phyloP scores from a whole-genome alignment of 2,113 vertebrate species.

The Saccopteryx bilineata region DNA sequence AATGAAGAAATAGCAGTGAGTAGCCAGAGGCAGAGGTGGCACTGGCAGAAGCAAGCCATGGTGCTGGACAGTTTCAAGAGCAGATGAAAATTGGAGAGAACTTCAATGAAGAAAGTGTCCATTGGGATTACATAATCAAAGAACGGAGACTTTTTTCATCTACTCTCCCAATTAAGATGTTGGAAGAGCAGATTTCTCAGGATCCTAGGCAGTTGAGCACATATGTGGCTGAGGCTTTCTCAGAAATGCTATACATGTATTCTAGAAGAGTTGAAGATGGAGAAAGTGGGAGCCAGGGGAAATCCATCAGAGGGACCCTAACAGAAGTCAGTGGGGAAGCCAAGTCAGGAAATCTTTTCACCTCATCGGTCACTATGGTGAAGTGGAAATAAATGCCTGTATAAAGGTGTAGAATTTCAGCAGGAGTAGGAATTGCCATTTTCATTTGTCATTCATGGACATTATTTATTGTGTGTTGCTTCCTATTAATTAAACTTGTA shows the following conservation, averaged over 20 bases:
- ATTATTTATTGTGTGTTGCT: conserved; percentile 50
- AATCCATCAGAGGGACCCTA: background rate
- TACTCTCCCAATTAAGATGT: background rate
- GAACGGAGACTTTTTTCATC: background rate
- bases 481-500: conserved; percentile 66
- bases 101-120: background rate
- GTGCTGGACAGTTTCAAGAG: background rate
- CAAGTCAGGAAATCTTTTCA: conserved; percentile 38
- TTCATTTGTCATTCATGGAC: conserved; percentile 15
- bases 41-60: background rate
- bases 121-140: background rate
- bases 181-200: background rate
- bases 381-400: background rate
- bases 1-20: background rate
- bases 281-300: background rate
- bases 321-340: background rate
- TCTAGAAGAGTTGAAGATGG: background rate
- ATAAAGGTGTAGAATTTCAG: conserved; percentile 29
- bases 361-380: background rate
- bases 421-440: conserved; percentile 9
- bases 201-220: background rate
- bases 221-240: background rate
- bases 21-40: background rate
- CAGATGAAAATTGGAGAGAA: background rate
- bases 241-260: background rate